phyloP scores from a whole-genome alignment of 2,113 vertebrate genomes.

The Tachysurus vachellii region DNA sequence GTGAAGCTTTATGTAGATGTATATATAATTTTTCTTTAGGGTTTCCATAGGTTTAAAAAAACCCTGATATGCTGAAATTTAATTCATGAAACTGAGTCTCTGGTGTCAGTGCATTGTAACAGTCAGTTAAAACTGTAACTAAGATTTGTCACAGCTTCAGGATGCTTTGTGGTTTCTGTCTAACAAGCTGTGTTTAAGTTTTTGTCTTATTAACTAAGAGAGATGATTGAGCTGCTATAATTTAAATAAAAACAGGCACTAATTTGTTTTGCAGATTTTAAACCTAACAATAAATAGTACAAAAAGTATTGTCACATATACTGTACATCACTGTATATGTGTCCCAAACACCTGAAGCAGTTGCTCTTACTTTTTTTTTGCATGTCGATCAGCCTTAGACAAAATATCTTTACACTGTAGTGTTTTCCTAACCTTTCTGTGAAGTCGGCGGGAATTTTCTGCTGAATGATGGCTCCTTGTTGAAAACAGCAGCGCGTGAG shows the following conservation, averaged over 20 bases:
- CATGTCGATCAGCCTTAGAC: slow-evolving; percentile 35
- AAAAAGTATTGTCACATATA: background rate
- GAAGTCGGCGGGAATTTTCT: background rate
- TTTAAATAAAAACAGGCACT: background rate
- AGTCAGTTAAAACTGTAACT: background rate
- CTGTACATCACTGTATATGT: background rate
- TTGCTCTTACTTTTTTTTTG: background rate
- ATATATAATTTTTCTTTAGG: background rate
- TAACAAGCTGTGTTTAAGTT: background rate
- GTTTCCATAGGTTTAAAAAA: background rate
- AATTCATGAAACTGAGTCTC: background rate
- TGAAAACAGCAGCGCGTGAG: slow-evolving; percentile 34
- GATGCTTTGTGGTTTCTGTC: background rate
- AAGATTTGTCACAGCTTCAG: background rate
- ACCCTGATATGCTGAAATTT: background rate
- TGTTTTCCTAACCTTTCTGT: slow-evolving; percentile 10
- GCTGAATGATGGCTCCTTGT: slow-evolving; percentile 35
- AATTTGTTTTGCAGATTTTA: background rate
- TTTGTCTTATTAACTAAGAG: background rate
- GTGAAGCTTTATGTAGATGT: background rate
- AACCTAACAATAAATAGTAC: background rate
- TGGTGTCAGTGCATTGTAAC: background rate
- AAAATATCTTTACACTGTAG: slow-evolving; percentile 33
- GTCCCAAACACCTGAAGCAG: background rate
- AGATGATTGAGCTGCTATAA: background rate